phyloP scores from a whole-genome alignment of 2,113 vertebrate genomes.

The Fregetta grallaria region DNA sequence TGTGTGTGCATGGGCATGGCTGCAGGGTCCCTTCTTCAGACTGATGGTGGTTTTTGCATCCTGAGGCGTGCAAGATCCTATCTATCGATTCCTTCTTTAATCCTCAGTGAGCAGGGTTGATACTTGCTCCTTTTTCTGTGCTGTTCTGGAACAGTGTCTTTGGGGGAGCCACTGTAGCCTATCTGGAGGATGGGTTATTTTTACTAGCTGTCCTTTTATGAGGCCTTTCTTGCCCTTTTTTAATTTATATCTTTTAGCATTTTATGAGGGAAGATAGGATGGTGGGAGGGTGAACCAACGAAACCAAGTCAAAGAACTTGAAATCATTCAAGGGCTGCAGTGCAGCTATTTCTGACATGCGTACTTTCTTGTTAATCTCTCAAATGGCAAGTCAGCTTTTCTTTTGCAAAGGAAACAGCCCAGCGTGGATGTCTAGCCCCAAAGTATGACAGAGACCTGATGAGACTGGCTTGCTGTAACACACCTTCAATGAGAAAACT shows the following conservation, averaged over 20 bases:
- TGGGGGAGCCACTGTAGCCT: not conserved
- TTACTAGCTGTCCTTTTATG: not conserved
- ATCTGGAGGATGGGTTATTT: not conserved
- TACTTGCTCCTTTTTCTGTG: not conserved
- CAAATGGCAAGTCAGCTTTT: not conserved
- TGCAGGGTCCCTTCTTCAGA: not conserved
- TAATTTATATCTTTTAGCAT: not conserved
- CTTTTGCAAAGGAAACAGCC: not conserved
- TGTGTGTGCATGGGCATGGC: not conserved
- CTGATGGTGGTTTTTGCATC: not conserved
- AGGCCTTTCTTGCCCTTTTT: not conserved
- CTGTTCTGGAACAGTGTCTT: not conserved
- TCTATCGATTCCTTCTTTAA: not conserved
- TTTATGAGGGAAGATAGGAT: not conserved
- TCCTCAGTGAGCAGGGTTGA: not conserved
- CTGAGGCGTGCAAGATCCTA: not conserved
- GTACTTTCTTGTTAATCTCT: not conserved
- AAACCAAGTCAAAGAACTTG: not conserved
- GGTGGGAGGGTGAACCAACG: not conserved
- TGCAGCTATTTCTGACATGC: fast-evolving
- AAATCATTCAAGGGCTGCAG: not conserved
- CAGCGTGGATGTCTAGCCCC: not conserved
- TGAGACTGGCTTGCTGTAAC: not conserved
- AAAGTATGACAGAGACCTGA: not conserved
- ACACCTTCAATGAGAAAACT: not conserved